Percentiles rank a stretch among this genome's conserved stretches.
Conservation (phyloP, 2,797 vertebrate genomes). For the Euthynnus affinis region DNA sequence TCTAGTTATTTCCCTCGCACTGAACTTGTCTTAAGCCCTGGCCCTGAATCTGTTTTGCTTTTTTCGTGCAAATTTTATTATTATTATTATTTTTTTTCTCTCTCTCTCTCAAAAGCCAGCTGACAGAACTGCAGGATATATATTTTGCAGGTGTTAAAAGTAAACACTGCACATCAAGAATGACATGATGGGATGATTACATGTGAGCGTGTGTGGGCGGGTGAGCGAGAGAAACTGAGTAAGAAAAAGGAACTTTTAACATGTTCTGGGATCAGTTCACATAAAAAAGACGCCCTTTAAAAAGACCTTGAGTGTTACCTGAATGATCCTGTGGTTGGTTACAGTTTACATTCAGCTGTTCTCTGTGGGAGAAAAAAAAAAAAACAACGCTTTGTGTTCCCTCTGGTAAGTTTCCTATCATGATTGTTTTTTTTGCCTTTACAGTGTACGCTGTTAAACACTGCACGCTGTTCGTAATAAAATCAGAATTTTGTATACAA, state of each 20-base stretch:
- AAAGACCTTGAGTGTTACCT: constrained; percentile 42
- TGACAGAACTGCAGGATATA: constrained; percentile 41
- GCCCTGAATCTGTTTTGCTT: constrained; percentile 61
- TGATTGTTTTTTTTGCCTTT: background rate
- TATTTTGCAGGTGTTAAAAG: constrained; percentile 21
- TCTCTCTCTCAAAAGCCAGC: constrained; percentile 33
- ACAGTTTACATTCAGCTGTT: constrained; percentile 63
- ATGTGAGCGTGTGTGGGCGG: constrained; percentile 4
- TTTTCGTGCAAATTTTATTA: constrained; percentile 56
- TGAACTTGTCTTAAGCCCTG: constrained; percentile 70
- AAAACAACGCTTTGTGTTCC: constrained; percentile 24
- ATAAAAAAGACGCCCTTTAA: constrained; percentile 48
- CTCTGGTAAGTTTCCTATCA: constrained; percentile 35
- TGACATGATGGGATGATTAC: background rate
- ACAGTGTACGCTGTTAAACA: constrained; percentile 17
- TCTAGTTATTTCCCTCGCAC: constrained; percentile 71
- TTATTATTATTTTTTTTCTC: background rate
- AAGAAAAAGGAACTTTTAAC: constrained; percentile 2
- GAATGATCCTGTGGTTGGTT: constrained; percentile 30
- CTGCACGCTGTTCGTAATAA: constrained; percentile 36
- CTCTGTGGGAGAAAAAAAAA: constrained; percentile 23
- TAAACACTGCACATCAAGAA: constrained; percentile 32
- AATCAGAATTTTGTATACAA: constrained; percentile 43
- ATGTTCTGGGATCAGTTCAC: constrained; percentile 11
- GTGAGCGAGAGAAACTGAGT: background rate